phyloP scores from a whole-genome alignment of 92 coral and sea anemone species.

The Chrysogorgia sp. region DNA sequence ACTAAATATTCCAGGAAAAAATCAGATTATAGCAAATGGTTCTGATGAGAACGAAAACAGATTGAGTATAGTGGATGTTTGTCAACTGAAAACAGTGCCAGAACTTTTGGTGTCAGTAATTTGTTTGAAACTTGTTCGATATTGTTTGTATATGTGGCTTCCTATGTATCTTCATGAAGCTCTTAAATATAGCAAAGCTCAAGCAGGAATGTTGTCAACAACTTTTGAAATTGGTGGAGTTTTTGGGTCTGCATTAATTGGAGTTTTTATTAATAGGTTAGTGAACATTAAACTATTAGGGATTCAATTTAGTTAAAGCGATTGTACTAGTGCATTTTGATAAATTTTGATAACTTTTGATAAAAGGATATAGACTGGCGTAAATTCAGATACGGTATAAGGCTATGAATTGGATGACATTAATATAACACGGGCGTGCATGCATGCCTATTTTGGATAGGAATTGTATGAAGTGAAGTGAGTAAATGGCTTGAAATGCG shows the following conservation, averaged over 20 bases:
- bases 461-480: no score
- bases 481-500: no score
- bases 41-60: not conserved
- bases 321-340: no score
- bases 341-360: no score
- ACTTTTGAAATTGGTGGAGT: slow-evolving; percentile 98
- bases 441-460: no score
- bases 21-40: not conserved
- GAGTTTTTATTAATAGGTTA: slow-evolving; percentile 79
- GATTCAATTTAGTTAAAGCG: no score
- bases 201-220: slow-evolving; percentile 92
- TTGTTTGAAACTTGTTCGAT: slow-evolving; percentile 86
- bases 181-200: slow-evolving; percentile 75
- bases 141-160: slow-evolving; percentile 99
- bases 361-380: no score
- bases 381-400: no score
- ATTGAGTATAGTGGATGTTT: slow-evolving; percentile 12
- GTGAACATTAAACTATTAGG: not conserved
- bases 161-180: slow-evolving; percentile 94
- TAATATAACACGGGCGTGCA: no score
- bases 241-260: slow-evolving; percentile 81
- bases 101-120: slow-evolving; percentile 87
- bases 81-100: slow-evolving; percentile 71
- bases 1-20: slow-evolving; percentile 62
- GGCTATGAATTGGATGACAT: no score